Evolutionary conservation across 2,113 vertebrate genomes (phyloP), one percentile per base, ranked within the genome.

Genomic region (Gadus chalcogrammus): DNA sequence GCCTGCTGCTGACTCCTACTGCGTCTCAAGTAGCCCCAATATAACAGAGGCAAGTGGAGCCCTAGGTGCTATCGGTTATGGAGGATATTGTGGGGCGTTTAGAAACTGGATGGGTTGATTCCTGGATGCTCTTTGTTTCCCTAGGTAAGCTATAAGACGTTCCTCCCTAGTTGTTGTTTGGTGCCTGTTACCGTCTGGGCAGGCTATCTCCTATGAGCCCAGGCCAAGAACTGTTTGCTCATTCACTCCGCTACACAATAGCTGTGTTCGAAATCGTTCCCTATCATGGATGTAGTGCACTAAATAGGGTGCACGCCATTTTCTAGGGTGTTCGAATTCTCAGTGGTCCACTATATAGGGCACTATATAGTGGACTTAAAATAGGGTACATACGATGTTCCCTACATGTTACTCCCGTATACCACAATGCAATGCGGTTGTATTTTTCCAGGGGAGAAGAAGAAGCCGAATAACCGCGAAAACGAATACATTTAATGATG

Each of bases 181-280:
- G 85, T 80, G 82, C 64, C 68, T 76, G 60, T 64, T 72, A 42
- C 66, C 38, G 58, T 59, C 65, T 53, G 58, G 67, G 69, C 35
- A 60, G 62, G 74, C 48, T 58, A n/a, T 79, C 62, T 77, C 70
- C 77, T 72, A 68, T 77, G 74, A 75, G 73, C 81, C 69, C 9
- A 64, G 79, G 83, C 84, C 80, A 82, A 69, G 77, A 83, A 80
- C 81, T 61, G 70, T 85, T 79, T 67, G 67, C 79, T 70, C 70
- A 67, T 83, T 81, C 74, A 75, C 67, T 74, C 52, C 70, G 73
- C 69, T 70, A 76, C 79, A 81, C 71, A 79, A 77, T n/a, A n/a
- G n/a, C n/a, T n/a, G n/a, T n/a, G n/a, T n/a, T n/a, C n/a, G n/a
- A n/a, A n/a, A n/a, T n/a, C n/a, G n/a, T n/a, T n/a, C n/a, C n/a